Conservation (phyloP, 2,797 vertebrate genomes). For the Crocodylus rhombifer region DNA sequence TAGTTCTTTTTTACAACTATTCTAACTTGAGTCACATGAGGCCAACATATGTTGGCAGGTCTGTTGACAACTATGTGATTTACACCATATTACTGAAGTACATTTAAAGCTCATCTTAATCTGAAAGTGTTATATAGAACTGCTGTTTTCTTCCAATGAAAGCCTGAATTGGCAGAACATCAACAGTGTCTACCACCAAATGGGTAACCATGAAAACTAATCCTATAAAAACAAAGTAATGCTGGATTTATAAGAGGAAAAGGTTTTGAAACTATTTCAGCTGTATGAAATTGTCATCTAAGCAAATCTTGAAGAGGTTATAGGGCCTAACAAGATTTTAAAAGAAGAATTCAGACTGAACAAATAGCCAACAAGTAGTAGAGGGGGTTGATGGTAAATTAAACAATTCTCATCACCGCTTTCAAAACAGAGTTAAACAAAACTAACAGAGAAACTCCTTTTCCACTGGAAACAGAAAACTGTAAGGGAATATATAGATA, state of each 20-base stretch:
- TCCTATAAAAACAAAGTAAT: neutral
- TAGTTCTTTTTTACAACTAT: neutral
- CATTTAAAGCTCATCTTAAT: neutral
- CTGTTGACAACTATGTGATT: neutral
- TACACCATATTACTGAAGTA: neutral
- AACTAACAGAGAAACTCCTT: neutral
- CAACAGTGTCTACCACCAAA: neutral
- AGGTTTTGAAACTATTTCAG: neutral
- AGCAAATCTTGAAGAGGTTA: neutral
- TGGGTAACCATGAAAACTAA: neutral
- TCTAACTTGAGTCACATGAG: neutral
- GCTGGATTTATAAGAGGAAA: neutral
- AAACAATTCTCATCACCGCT: neutral
- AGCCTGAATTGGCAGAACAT: fast-evolving
- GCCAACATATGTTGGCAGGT: neutral
- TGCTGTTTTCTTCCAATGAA: neutral
- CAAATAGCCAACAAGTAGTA: neutral
- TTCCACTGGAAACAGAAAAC: neutral
- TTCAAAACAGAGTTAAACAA: neutral
- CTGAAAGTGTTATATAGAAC: neutral
- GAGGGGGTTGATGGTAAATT: neutral
- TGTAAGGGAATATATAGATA: neutral
- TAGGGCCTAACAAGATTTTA: fast-evolving
- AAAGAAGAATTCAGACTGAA: neutral
- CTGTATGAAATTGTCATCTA: fast-evolving